Conservation (phyloP, 2,888 invertebrate species). For the Strigamia transsilvanica region DNA sequence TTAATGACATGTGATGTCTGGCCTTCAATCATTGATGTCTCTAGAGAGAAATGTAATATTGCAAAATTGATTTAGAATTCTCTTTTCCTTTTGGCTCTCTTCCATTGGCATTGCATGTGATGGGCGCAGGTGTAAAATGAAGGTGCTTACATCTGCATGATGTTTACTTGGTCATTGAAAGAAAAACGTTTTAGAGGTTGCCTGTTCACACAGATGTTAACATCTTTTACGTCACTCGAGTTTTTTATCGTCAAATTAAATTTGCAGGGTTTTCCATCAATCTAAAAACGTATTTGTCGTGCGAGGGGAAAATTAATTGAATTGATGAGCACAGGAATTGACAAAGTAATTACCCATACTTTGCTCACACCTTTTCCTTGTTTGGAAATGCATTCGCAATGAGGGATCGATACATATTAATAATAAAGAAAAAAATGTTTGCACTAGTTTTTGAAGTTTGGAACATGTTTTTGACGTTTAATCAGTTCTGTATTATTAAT, state of each 20-base stretch:
- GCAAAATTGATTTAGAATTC: constrained; percentile 31
- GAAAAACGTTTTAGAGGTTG: not conserved
- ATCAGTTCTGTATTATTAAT: constrained; percentile 34
- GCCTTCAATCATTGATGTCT: constrained; percentile 33
- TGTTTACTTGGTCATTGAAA: not conserved
- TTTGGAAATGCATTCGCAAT: not conserved
- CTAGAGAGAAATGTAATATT: constrained; percentile 12
- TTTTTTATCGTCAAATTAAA: not conserved
- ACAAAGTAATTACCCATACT: constrained; percentile 5
- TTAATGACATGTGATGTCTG: not conserved
- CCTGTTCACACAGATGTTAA: not conserved
- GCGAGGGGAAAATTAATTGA: not conserved
- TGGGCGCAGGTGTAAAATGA: constrained; percentile 34
- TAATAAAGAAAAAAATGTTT: not conserved
- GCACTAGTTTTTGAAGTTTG: not conserved
- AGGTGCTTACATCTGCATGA: constrained; percentile 13
- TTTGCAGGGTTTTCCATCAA: not conserved
- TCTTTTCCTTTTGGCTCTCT: not conserved
- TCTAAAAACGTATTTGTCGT: not conserved
- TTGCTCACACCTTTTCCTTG: not conserved
- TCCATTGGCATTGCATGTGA: constrained; percentile 32
- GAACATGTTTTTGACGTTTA: constrained; percentile 31
- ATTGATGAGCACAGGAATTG: constrained; percentile 9
- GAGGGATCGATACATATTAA: not conserved
- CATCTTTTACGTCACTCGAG: not conserved